These are phyloP conservation scores for Rattus rattus DNA, from an alignment of 2,113 vertebrate species.

Conservation along the genomic window DNA sequence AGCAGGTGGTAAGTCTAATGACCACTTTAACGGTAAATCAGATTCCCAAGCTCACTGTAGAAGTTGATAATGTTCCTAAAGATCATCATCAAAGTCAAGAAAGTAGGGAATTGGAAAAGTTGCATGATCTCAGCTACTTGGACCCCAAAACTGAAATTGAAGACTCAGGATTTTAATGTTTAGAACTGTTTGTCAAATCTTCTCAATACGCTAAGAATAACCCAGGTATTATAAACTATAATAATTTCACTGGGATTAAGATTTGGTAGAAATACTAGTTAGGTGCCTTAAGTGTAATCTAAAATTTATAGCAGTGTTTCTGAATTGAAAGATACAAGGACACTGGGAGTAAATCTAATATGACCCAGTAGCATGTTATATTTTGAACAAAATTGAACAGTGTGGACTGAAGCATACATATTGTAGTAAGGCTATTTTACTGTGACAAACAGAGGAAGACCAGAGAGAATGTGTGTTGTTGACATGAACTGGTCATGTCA, in stretches of 20 bases:
- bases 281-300: not conserved
- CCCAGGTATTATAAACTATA: not conserved
- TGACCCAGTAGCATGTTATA: not conserved
- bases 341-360: not conserved
- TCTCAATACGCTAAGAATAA: not conserved
- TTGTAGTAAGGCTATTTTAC: not conserved
- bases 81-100: not conserved
- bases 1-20: slow-evolving; percentile 16
- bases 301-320: not conserved
- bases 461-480: not conserved
- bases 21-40: not conserved
- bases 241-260: slow-evolving; percentile 16
- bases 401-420: not conserved
- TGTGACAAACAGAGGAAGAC: not conserved
- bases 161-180: not conserved
- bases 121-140: not conserved
- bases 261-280: not conserved
- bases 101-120: slow-evolving; percentile 3
- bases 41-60: not conserved
- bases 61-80: slow-evolving; percentile 39
- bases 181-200: not conserved
- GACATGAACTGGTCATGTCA: not conserved
- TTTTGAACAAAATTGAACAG: not conserved
- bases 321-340: not conserved
- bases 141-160: not conserved